A percentile compares a stretch with the other conserved stretches of the same genome.
phyloP scores from a whole-genome alignment of 2,888 invertebrate species.

The Phania funesta region DNA sequence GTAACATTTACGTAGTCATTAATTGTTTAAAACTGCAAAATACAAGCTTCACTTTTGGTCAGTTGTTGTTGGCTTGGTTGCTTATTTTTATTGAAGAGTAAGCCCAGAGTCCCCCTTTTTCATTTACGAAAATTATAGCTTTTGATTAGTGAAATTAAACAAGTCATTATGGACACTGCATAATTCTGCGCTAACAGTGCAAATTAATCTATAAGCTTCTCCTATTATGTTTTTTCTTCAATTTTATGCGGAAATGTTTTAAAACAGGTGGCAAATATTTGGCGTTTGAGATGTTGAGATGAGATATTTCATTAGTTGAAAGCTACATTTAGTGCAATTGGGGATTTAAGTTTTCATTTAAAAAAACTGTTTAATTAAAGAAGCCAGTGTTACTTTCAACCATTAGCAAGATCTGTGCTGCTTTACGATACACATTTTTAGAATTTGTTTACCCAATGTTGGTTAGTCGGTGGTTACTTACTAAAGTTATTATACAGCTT shows the following conservation, averaged over 20 bases:
- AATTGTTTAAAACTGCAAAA: neutral
- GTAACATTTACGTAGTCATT: neutral
- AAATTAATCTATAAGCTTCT: constrained; percentile 18
- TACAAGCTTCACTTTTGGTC: neutral
- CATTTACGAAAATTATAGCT: neutral
- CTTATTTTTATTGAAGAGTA: neutral
- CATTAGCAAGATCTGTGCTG: too few species aligned
- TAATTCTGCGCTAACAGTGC: constrained; percentile 28
- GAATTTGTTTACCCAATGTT: too few species aligned
- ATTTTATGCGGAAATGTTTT: neutral
- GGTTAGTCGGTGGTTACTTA: too few species aligned
- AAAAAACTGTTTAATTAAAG: too few species aligned
- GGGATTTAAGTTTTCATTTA: too few species aligned
- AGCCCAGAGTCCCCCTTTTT: neutral
- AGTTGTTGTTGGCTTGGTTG: too few species aligned
- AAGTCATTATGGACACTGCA: constrained; percentile 52
- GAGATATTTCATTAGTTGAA: too few species aligned
- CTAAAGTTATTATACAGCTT: too few species aligned
- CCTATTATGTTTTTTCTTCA: neutral
- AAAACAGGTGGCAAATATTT: constrained; percentile 3
- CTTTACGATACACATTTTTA: too few species aligned
- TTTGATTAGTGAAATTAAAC: constrained; percentile 30
- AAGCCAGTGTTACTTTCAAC: too few species aligned
- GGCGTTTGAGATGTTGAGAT: too few species aligned
- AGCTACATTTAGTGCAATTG: too few species aligned